Evolutionary conservation across 37 sponge, comb jelly and placozoan species (phyloP).

Genomic region (Dysidea cf. avara): DNA sequence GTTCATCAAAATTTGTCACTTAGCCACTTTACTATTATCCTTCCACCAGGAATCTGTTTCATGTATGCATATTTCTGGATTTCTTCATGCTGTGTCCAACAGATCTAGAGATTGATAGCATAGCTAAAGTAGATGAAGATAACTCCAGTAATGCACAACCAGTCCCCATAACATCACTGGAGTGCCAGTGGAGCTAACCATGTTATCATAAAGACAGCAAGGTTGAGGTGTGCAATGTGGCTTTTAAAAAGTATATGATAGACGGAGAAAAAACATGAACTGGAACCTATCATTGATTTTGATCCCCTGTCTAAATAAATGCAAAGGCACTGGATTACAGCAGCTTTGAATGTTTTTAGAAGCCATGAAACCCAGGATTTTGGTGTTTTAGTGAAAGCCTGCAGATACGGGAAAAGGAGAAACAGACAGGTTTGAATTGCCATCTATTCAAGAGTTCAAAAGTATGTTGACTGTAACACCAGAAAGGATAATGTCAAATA

Average conservation of each 20-base stretch:
- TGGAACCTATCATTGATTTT: slow-evolving; percentile 15
- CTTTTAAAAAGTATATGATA: slow-evolving; percentile 17
- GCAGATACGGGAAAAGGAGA: too few relatives aligned
- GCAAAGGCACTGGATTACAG: not conserved
- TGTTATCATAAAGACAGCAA: slow-evolving; percentile 18
- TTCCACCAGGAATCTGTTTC: slow-evolving; percentile 8
- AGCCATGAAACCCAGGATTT: not conserved
- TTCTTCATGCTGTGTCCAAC: slow-evolving; percentile 10
- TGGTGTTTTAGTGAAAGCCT: not conserved
- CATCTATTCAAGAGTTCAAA: too few relatives aligned
- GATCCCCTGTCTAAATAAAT: slow-evolving; percentile 20
- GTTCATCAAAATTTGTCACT: too few relatives aligned
- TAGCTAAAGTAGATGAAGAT: slow-evolving; percentile 2
- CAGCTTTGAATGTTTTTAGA: not conserved
- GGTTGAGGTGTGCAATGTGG: slow-evolving; percentile 3
- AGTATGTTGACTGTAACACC: too few relatives aligned
- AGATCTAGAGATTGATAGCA: not conserved
- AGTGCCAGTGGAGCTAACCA: slow-evolving; percentile 29
- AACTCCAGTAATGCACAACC: not conserved
- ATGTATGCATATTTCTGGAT: slow-evolving; percentile 25
- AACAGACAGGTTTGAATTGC: too few relatives aligned
- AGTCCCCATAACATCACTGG: slow-evolving; percentile 22
- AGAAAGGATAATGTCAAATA: too few relatives aligned
- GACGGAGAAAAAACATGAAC: slow-evolving; percentile 11
- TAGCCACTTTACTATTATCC: not conserved